Evolutionary conservation across 1,140 invertebrate genomes (phyloP), one percentile per base, ranked within the genome.

Genomic region (Panagrolaimus sp.): DNA sequence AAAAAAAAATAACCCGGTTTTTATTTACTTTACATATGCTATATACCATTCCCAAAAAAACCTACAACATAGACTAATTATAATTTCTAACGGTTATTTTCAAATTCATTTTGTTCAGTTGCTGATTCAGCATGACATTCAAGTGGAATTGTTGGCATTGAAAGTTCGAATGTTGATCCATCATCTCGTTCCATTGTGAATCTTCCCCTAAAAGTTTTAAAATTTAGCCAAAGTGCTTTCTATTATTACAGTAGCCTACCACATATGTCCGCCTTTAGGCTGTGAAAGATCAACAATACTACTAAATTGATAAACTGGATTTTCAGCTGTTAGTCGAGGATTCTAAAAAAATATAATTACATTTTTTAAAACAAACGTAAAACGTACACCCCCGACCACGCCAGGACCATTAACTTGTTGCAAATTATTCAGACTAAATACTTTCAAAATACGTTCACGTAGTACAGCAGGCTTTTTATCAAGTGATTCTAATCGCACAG

Each of bases 211-310:
- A 25, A n/a, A n/a, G n/a, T n/a, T n/a, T n/a, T n/a, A n/a, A n/a
- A n/a, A n/a, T n/a, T n/a, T n/a, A n/a, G n/a, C n/a, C n/a, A n/a
- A n/a, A n/a, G n/a, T n/a, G n/a, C n/a, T n/a, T n/a, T n/a, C n/a
- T n/a, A n/a, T n/a, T n/a, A 0, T 46, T n/a, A 11, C 51, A 47
- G 38, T 43, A 31, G 44, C 71, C 42, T n/a, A 74, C 74, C 75
- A 77, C 72, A 77, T 72, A 45, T 77, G 75, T 31, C 75, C 75
- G 38, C 75, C 75, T 67, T 77, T 77, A 5, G 64, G 46, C 45
- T 77, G 75, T 13, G 68, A 47, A 27, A 77, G n/a, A 16, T 77
- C 75, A 42, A 77, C 66, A 8, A 63, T 74, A 27, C 66, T 69
- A 48, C 67, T 68, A 48, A 78, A 77, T 62, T 77, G 75, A 48